Evolutionary conservation across 1,140 invertebrate species (phyloP), one percentile per base, ranked within the genome.

Genomic region (Apis florea): DNA sequence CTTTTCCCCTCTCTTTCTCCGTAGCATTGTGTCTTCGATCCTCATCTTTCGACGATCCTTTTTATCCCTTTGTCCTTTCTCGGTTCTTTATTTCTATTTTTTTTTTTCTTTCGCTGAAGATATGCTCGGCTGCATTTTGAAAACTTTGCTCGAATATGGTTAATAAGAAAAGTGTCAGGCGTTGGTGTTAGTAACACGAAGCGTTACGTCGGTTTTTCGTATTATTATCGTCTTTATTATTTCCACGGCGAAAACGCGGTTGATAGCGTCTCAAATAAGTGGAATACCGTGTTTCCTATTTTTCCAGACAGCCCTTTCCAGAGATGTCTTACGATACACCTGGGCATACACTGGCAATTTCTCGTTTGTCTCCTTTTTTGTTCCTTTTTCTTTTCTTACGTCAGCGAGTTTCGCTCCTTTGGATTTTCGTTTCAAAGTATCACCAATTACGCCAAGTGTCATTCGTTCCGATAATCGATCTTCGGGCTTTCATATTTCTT

Each of bases 271-370:
- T 70, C 17, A 61, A 69, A 70, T 82, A 77, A 82, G 79, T 82
- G 79, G 79, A 82, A 77, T 82, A 82, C 56, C 73, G 56, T 82
- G 79, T 69, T 82, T 69, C 51, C 54, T 56, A 71, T 78, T 79
- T 79, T 83, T 79, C 67, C 26, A 6, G 8, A 31, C 74, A 63
- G 59, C 67, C 12, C 51, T 31, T 49, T 49, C 0, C 78, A n/a
- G 19, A 31, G n/a, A 67, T 66, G 73, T 17, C 59, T 40, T 66
- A 54, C 26, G 26, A 61, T 49, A 82, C 72, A 76, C 56, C 64
- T 69, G 73, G 56, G 40, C 40, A 40, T 40, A 40, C 4, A 26
- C n/a, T 19, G 26, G 26, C 56, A 59, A 49, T 15, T 75, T 49
- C 54, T 17, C 53, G 58, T 70, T 69, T 51, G 17, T 64, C 53